Percentiles rank a stretch among this genome's conserved stretches.
Conservation (phyloP, 2,113 vertebrate genomes). For the Rhizomys pruinosus region DNA sequence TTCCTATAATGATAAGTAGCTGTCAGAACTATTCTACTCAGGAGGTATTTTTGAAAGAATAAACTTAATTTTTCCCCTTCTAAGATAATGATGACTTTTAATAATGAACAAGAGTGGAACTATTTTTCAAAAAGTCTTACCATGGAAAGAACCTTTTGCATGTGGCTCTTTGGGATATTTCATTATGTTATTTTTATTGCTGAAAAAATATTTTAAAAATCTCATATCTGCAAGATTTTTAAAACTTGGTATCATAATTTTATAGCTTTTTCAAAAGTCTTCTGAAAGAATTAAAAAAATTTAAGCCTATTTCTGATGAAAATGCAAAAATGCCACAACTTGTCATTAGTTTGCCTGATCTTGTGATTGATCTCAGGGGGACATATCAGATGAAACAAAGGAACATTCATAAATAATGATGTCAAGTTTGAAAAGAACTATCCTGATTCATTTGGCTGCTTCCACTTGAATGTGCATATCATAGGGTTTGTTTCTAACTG, state of each 20-base stretch:
- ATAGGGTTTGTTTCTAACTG: not conserved
- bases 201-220: constrained; percentile 44
- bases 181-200: constrained; percentile 29
- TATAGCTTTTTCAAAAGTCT: constrained; percentile 34
- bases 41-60: constrained; percentile 63
- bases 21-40: constrained; percentile 59
- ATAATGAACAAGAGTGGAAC: constrained; percentile 36
- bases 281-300: constrained; percentile 40
- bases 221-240: constrained; percentile 6
- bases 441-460: constrained; percentile 17
- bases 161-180: constrained; percentile 1
- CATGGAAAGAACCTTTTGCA: constrained; percentile 52
- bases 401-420: not conserved
- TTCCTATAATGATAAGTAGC: constrained; percentile 64
- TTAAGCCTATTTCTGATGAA: constrained; percentile 38
- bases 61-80: constrained; percentile 58
- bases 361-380: constrained; percentile 5
- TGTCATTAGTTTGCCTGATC: constrained; percentile 34
- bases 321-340: not conserved
- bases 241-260: constrained; percentile 33
- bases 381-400: constrained; percentile 7
- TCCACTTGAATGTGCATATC: constrained; percentile 30
- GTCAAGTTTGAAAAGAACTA: not conserved
- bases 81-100: constrained; percentile 61
- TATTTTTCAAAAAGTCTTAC: constrained; percentile 21